Conservation (phyloP, 2,113 vertebrate species). For the Oreochromis spilurus region DNA sequence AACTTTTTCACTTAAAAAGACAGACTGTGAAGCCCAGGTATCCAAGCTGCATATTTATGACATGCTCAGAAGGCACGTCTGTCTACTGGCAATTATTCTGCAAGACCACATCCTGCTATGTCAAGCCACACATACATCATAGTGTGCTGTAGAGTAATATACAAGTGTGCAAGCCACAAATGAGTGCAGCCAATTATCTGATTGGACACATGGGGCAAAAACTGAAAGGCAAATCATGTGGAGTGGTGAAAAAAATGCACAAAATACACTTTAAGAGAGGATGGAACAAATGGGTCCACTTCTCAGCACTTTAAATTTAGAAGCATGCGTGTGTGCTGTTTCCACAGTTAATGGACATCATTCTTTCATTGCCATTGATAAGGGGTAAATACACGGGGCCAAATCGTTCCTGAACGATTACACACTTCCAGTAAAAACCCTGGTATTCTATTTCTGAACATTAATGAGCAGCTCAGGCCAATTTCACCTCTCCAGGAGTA, state of each 20-base stretch:
- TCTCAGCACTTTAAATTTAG: constrained; percentile 6
- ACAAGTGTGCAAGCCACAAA: not conserved
- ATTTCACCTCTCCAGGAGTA: constrained; percentile 43
- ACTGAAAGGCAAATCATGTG: not conserved
- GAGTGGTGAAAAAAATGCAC: not conserved
- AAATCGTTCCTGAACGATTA: constrained; percentile 23
- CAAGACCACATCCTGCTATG: constrained; percentile 27
- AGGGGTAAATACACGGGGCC: not conserved
- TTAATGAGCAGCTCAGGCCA: constrained; percentile 36
- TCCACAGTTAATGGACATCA: not conserved
- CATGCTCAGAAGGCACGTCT: too few species aligned
- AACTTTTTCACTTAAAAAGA: not conserved
- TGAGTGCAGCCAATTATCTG: not conserved
- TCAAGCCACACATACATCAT: not conserved
- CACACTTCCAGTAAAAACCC: constrained; percentile 54
- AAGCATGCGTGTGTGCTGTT: not conserved
- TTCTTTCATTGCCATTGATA: not conserved
- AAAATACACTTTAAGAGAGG: not conserved
- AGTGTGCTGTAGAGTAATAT: not conserved
- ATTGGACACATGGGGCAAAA: not conserved
- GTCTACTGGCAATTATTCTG: not conserved
- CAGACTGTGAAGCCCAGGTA: not conserved
- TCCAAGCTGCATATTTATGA: not conserved
- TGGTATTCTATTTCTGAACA: constrained; percentile 57
- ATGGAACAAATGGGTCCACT: not conserved